phyloP scores from a whole-genome alignment of 2,113 vertebrate species.

The Empidonax alnorum region DNA sequence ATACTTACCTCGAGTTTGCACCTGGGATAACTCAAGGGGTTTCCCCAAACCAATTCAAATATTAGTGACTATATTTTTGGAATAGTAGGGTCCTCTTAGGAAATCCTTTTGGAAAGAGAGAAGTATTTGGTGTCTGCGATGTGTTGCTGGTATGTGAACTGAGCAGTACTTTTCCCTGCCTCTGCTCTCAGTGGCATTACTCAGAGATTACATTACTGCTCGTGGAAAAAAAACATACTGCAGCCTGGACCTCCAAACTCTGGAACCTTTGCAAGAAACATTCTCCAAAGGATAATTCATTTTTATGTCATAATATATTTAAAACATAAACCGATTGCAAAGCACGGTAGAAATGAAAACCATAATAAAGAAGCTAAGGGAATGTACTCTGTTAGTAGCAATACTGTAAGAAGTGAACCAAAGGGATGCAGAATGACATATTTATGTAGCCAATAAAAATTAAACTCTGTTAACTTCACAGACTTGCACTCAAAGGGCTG shows the following conservation, averaged over 20 bases:
- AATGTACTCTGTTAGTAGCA: neutral
- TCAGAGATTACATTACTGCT: neutral
- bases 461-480: neutral
- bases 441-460: slow-evolving; percentile 21
- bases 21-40: neutral
- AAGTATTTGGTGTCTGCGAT: neutral
- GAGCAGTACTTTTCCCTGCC: neutral
- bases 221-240: rapidly evolving
- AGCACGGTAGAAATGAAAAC: neutral
- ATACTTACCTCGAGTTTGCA: slow-evolving; percentile 1
- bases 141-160: neutral
- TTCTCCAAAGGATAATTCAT: neutral
- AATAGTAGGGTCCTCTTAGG: neutral
- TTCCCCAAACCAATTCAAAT: neutral
- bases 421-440: neutral
- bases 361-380: neutral
- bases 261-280: neutral
- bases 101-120: neutral
- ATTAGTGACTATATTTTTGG: slow-evolving; percentile 32
- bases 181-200: neutral
- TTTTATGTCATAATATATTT: neutral
- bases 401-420: slow-evolving; percentile 10
- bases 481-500: slow-evolving; percentile 12
- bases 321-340: neutral
- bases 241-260: neutral